Conservation (phyloP, 2,888 invertebrate genomes). For the Carcina quercana region DNA sequence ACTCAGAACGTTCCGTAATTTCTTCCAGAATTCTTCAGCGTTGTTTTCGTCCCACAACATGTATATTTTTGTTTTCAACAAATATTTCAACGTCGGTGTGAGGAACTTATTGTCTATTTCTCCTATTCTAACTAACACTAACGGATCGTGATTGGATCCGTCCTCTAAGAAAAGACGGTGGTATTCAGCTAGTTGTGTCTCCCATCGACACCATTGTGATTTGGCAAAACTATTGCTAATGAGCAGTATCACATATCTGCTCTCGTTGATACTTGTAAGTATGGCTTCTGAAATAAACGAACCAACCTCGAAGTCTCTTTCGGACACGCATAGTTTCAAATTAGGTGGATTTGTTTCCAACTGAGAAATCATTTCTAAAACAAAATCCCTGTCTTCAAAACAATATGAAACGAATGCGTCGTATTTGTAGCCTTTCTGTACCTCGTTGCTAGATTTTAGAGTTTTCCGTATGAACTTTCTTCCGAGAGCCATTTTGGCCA, state of each 20-base stretch:
- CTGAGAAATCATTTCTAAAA: conserved; percentile 73
- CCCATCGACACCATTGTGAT: conserved; percentile 83
- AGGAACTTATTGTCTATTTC: conserved; percentile 70
- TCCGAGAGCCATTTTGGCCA: conserved; percentile 68
- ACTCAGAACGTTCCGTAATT: conserved; percentile 42
- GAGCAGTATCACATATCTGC: conserved; percentile 78
- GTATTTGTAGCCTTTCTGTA: conserved; percentile 54
- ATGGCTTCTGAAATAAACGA: conserved; percentile 79
- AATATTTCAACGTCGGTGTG: conserved; percentile 75
- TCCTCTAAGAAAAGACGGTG: conserved; percentile 76
- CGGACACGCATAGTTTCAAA: conserved; percentile 79
- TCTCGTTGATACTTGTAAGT: conserved; percentile 76
- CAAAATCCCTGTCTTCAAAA: conserved; percentile 76
- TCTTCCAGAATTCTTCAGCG: conserved; percentile 55
- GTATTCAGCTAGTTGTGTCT: conserved; percentile 79
- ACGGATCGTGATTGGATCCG: conserved; percentile 69
- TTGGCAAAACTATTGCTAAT: conserved; percentile 80
- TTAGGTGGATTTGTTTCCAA: conserved; percentile 75
- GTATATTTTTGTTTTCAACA: conserved; percentile 78
- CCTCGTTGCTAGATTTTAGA: conserved; percentile 21
- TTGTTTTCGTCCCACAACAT: conserved; percentile 74
- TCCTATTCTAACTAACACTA: conserved; percentile 77
- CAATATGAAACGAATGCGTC: conserved; percentile 78
- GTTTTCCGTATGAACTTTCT: conserved; percentile 45
- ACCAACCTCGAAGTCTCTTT: conserved; percentile 79